Evolutionary conservation across 1,140 invertebrate genomes (phyloP), one percentile per base, ranked within the genome.

Genomic region (Meloidogyne exigua): DNA sequence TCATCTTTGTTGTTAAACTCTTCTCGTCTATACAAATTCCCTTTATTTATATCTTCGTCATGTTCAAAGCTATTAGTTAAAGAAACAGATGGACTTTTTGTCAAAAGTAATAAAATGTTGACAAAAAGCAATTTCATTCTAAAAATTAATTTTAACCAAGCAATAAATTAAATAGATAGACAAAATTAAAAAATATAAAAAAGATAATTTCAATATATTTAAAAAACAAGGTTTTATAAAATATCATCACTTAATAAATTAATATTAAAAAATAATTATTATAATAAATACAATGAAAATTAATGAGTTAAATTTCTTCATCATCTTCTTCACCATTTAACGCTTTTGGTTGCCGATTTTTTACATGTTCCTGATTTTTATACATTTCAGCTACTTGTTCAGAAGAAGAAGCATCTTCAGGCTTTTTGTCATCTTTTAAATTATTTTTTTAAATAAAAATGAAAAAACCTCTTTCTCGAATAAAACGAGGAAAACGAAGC

Each of bases 331-430:
- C 49, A 7, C 49, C 49, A 57, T 57, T n/a, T 21, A n/a, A n/a
- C 21, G 18, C 18, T 57, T 42, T 39, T 79, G n/a, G 9, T 57
- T 80, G 75, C 91, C 90, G 84, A 89, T 95, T 95, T 86, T 94
- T 93, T 25, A 96, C 93, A 88, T 94, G 93, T 83, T 96, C 93
- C 88, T 97, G 95, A 82, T 91, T 93, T 4, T 91, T 92, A 88
- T 97, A 79, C 92, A 92, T 90, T 23, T 91, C 90, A 25, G 91
- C 91, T 76, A 92, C 89, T 90, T 98, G 95, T 81, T 92, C 90
- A 28, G 95, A 91, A n/a, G 92, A 91, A 0, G 96, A 98, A 0
- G 96, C 95, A 81, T 97, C 91, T 88, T 98, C 95, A 18, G 93
- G 91, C 28, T 90, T 90, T 90, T 99, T 99, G 88, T 99, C 97